A percentile compares a stretch with the other conserved stretches of the same genome.
phyloP scores from a whole-genome alignment of 2,888 invertebrate species.

The Cephus pulcher region DNA sequence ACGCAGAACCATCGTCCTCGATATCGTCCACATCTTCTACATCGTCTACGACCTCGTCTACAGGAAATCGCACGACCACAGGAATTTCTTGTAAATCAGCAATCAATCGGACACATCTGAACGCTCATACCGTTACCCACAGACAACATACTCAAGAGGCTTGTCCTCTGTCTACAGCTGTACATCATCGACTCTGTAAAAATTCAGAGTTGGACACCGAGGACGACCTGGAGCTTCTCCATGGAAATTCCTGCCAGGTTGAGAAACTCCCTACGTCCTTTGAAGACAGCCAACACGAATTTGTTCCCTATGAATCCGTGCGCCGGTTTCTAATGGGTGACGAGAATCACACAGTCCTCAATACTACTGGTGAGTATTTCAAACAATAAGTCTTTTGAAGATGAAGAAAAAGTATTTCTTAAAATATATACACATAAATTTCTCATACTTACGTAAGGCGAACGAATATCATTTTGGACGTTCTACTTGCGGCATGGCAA shows the following conservation, averaged over 20 bases:
- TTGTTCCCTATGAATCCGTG: conserved; percentile 59
- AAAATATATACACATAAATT: not conserved
- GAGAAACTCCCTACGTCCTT: conserved; percentile 38
- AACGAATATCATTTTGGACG: conserved; percentile 3
- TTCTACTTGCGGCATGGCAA: not conserved
- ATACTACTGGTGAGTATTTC: conserved; percentile 40
- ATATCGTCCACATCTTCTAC: conserved; percentile 1
- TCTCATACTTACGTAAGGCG: not conserved
- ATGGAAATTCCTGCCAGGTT: conserved; percentile 32
- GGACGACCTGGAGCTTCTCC: conserved; percentile 38
- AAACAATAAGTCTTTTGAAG: conserved; percentile 12
- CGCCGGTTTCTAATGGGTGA: conserved; percentile 53
- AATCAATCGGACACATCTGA: not conserved
- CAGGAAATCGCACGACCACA: conserved; percentile 5
- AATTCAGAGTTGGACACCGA: conserved; percentile 31
- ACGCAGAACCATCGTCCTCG: conserved; percentile 59
- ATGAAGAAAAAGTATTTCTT: not conserved
- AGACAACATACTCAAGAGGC: conserved; percentile 19
- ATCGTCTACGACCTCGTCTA: conserved; percentile 20
- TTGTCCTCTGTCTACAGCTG: conserved; percentile 14
- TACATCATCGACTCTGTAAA: conserved; percentile 37
- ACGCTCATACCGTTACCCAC: not conserved
- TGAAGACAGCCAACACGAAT: conserved; percentile 55
- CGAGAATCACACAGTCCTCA: conserved; percentile 35
- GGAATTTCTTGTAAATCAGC: conserved; percentile 1